Evolutionary conservation across 2,113 vertebrate genomes (phyloP), one percentile per base, ranked within the genome.

Genomic region (Oncorhynchus mykiss): DNA sequence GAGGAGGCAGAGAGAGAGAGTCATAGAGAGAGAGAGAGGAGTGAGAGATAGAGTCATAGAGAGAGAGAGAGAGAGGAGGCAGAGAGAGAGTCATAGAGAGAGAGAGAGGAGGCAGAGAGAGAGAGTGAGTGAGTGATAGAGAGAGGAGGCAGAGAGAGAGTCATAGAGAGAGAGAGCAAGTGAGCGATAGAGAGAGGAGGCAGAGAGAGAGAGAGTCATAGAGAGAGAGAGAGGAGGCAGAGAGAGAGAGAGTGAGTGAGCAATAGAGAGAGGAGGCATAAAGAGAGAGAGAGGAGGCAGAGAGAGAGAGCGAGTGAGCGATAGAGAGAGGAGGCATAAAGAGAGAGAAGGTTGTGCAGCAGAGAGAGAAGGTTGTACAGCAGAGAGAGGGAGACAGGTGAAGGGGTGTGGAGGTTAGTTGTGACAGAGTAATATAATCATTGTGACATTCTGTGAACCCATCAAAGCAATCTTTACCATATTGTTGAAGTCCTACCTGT

Each of bases 401-500:
- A 86, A 18, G 4, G 13, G 69, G 22, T 4, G 69, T 24, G 22
- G 48, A 7, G 79, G 91, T 92, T 92, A 92, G 90, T 76, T 18
- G 39, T 45, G 39, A 45, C 39, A 74, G 89, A 89, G 91, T 85
- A 80, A 86, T 80, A 85, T 79, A 83, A 80, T 78, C 79, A 74
- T 64, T 80, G 85, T 4, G 80, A 67, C 83, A 88, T 89, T 88
- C 87, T 84, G 85, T 78, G 73, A 49, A 70, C 68, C 80, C 78
- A 77, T 84, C 85, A 82, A 79, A 85, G 39, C 87, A 82, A 65
- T 86, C 81, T 79, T 84, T 12, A 12, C 13, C 62, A 57, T 77
- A 86, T 86, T 85, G 84, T 45, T 45, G 14, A 27, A 71, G 27
- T 72, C 74, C 72, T 85, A 92, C 91, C 91, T 90, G 83, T 80